These are phyloP conservation scores for Gasteruption jaculator DNA, from an alignment of 2,888 invertebrate genomes.

Conservation along the genomic window DNA sequence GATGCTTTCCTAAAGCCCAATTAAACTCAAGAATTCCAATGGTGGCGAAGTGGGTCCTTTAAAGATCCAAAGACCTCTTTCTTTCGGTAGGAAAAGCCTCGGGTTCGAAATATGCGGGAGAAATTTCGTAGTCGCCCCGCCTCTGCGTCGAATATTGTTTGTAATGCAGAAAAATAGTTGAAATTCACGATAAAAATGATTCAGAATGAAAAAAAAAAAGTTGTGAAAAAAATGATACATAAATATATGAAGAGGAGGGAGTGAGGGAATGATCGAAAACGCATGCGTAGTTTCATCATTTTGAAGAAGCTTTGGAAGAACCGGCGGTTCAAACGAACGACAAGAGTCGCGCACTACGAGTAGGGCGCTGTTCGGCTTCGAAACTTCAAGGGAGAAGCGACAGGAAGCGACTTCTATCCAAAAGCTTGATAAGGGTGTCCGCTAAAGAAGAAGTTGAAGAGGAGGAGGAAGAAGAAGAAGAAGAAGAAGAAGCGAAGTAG, in stretches of 20 bases:
- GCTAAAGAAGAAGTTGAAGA: conserved; percentile 29
- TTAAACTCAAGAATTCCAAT: too few relatives aligned
- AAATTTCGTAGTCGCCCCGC: too few relatives aligned
- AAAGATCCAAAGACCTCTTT: too few relatives aligned
- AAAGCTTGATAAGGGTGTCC: conserved; percentile 27
- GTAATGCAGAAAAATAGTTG: too few relatives aligned
- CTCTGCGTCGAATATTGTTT: too few relatives aligned
- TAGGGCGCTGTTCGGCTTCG: conserved; percentile 56
- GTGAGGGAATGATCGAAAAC: conserved; percentile 31
- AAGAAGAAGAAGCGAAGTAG: conserved; percentile 19
- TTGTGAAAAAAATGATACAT: background rate
- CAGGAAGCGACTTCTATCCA: conserved; percentile 26
- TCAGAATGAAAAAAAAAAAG: too few relatives aligned
- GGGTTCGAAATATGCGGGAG: too few relatives aligned
- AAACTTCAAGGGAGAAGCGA: conserved; percentile 39
- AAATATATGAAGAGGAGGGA: background rate
- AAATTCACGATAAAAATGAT: too few relatives aligned
- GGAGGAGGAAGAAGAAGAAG: conserved; percentile 9
- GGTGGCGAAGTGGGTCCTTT: too few relatives aligned
- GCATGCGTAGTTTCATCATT: conserved; percentile 43
- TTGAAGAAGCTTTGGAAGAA: conserved; percentile 49
- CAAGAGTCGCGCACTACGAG: conserved; percentile 58
- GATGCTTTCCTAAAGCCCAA: too few relatives aligned
- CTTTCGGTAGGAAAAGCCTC: too few relatives aligned
- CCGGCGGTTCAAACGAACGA: conserved; percentile 59